Percentiles rank a stretch among this genome's conserved stretches.
phyloP scores from a whole-genome alignment of 1,140 invertebrate genomes.

The Eriosoma lanigerum region DNA sequence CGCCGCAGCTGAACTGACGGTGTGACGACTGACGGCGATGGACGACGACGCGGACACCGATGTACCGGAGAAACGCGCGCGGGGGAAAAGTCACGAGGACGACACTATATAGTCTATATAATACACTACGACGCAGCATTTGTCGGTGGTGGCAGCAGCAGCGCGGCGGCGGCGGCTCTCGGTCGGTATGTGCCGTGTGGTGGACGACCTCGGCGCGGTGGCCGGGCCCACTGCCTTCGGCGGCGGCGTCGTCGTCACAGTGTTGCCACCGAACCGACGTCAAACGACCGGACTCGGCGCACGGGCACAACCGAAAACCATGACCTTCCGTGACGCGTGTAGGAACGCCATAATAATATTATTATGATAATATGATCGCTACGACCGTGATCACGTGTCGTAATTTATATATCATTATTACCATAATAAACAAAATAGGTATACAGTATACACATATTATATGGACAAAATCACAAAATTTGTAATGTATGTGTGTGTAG shows the following conservation, averaged over 20 bases:
- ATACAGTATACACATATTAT: too few species aligned
- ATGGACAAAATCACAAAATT: too few species aligned
- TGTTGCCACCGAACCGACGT: not conserved
- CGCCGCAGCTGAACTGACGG: constrained; percentile 42
- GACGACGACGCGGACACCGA: not conserved
- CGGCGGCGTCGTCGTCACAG: not conserved
- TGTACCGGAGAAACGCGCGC: not conserved
- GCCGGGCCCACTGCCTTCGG: not conserved
- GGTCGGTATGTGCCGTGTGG: not conserved
- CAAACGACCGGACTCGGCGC: not conserved
- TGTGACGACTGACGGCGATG: not conserved
- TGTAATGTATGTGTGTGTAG: not conserved
- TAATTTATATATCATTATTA: constrained; percentile 1
- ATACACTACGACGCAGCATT: constrained; percentile 10
- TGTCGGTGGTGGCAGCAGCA: too few species aligned
- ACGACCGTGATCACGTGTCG: not conserved
- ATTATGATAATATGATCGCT: not conserved
- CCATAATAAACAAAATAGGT: too few species aligned
- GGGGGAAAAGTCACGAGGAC: constrained; percentile 49
- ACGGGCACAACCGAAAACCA: not conserved
- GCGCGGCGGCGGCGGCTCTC: not conserved
- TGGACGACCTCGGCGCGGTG: constrained; percentile 40
- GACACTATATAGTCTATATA: not conserved
- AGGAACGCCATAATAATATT: constrained; percentile 29
- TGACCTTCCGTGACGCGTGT: constrained; percentile 37